Conservation (phyloP, 2,888 invertebrate species). For the Rotaria socialis region DNA sequence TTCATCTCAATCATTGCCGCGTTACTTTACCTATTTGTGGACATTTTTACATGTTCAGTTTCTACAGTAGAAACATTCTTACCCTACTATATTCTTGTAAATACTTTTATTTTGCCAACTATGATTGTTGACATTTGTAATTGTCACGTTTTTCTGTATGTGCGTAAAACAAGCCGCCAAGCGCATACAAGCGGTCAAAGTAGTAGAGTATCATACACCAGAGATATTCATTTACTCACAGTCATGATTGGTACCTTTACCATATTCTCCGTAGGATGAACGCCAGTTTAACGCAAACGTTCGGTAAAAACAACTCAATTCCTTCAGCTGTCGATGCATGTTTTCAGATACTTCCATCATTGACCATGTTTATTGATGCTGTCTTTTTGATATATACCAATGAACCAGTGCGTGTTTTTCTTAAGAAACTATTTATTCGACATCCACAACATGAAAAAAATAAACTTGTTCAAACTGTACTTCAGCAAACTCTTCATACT, state of each 20-base stretch:
- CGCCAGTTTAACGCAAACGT: background rate
- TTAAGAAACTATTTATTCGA: background rate
- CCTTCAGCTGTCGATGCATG: background rate
- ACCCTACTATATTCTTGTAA: background rate
- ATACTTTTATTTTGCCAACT: background rate
- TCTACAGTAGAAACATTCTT: background rate
- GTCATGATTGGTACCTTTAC: background rate
- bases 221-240: background rate
- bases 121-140: background rate
- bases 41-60: background rate
- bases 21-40: background rate
- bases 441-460: no score
- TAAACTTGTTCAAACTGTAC: background rate
- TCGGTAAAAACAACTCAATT: background rate
- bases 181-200: background rate
- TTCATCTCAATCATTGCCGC: background rate
- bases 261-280: background rate
- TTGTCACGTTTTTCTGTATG: background rate
- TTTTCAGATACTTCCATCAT: background rate
- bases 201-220: background rate
- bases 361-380: background rate
- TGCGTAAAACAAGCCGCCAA: background rate
- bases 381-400: background rate
- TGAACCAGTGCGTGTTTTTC: background rate
- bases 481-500: background rate